Conservation (phyloP, 2,888 invertebrate genomes). For the Meloe dianella region DNA sequence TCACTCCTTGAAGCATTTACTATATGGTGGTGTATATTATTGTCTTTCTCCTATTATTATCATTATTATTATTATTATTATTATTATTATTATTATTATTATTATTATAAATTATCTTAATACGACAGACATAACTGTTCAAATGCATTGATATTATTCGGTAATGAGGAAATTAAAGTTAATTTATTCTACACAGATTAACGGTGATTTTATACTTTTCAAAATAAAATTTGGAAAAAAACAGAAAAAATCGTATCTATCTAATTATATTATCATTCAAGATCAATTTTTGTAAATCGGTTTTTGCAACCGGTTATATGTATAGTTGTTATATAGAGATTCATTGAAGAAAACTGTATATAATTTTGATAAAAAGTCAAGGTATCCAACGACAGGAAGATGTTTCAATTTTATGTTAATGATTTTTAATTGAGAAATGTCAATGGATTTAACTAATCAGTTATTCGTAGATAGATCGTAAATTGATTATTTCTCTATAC, state of each 20-base stretch:
- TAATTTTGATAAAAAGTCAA: not conserved
- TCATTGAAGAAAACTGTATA: too few relatives aligned
- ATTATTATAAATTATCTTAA: conserved; percentile 5
- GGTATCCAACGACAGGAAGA: not conserved
- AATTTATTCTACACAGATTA: not conserved
- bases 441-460: not conserved
- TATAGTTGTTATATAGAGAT: too few relatives aligned
- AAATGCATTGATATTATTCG: conserved; percentile 10
- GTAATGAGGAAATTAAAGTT: conserved; percentile 10
- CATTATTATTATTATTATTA: not conserved
- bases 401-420: not conserved
- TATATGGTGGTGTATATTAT: not conserved
- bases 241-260: not conserved
- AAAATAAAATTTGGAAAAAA: not conserved
- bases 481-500: too few relatives aligned
- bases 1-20: conserved; percentile 27
- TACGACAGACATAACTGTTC: conserved; percentile 9
- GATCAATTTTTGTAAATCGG: too few relatives aligned
- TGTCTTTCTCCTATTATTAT: not conserved
- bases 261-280: not conserved
- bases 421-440: not conserved
- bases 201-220: not conserved
- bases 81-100: not conserved
- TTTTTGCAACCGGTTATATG: too few relatives aligned
- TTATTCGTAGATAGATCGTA: not conserved